A percentile compares a stretch with the other conserved stretches of the same genome.
phyloP scores from a whole-genome alignment of 2,113 vertebrate genomes.

The Grus americana region DNA sequence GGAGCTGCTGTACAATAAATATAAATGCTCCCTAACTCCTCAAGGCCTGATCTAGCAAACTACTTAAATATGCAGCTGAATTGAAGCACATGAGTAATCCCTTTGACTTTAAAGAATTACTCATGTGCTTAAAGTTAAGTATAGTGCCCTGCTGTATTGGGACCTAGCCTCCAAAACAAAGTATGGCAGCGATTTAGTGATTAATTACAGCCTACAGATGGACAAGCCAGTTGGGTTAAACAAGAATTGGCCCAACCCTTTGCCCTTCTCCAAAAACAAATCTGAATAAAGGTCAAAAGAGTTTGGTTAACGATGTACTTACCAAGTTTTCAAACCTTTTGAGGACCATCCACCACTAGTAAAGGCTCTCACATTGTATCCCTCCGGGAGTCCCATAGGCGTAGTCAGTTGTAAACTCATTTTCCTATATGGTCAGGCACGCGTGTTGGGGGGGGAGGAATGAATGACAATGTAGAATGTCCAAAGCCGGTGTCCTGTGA shows the following conservation, averaged over 20 bases:
- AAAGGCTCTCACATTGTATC: constrained; percentile 8
- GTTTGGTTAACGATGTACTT: constrained; percentile 64
- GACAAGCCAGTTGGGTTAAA: constrained; percentile 55
- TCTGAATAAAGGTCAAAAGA: constrained; percentile 69
- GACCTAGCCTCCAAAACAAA: constrained; percentile 26
- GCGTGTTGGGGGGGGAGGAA: background rate
- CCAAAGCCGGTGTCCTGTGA: constrained; percentile 58
- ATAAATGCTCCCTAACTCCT: background rate
- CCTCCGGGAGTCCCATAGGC: background rate
- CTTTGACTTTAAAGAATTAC: constrained; percentile 44
- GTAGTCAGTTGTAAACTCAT: constrained; percentile 9
- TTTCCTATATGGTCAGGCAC: constrained; percentile 49
- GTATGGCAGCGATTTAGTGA: constrained; percentile 49
- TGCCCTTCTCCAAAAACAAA: constrained; percentile 55
- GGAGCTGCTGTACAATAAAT: background rate
- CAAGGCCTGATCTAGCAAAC: background rate
- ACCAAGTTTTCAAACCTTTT: constrained; percentile 58
- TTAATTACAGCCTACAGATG: constrained; percentile 36
- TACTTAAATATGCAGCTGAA: background rate
- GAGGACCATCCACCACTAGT: constrained; percentile 14
- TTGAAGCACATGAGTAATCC: constrained; percentile 40
- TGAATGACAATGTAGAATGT: constrained; percentile 50
- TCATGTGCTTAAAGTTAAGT: constrained; percentile 23
- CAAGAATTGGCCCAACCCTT: constrained; percentile 57
- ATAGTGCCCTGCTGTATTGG: background rate